A percentile compares a stretch with the other conserved stretches of the same genome.
Conservation (phyloP, 2,797 vertebrate species). For the Typhlichthys subterraneus region DNA sequence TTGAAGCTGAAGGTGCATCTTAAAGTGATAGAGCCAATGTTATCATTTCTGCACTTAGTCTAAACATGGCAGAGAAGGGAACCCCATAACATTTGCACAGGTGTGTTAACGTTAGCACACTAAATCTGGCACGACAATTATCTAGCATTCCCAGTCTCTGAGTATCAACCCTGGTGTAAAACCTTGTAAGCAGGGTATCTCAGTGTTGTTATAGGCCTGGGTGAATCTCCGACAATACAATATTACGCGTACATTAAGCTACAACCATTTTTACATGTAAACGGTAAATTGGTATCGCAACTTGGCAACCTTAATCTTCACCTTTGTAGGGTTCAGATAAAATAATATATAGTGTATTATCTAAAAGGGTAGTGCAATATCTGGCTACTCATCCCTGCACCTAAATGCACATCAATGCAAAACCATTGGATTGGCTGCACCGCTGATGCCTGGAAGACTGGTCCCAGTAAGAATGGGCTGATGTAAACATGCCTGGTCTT, state of each 20-base stretch:
- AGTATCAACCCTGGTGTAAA: slow-evolving; percentile 21
- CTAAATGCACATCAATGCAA: not conserved
- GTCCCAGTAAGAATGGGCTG: slow-evolving; percentile 69
- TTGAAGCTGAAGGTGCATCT: slow-evolving; percentile 23
- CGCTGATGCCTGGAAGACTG: slow-evolving; percentile 46
- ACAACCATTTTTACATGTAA: no score
- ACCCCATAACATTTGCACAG: slow-evolving; percentile 60
- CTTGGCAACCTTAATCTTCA: no score
- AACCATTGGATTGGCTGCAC: slow-evolving; percentile 28
- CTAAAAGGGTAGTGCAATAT: no score
- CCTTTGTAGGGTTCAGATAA: no score
- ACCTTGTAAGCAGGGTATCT: slow-evolving; percentile 11
- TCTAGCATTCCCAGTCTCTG: slow-evolving; percentile 40
- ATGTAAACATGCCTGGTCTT: slow-evolving; percentile 79
- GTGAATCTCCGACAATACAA: not conserved
- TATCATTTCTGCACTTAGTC: slow-evolving; percentile 61
- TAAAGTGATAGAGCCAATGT: slow-evolving; percentile 41
- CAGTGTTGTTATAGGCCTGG: slow-evolving; percentile 10
- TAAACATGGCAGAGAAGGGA: slow-evolving; percentile 63
- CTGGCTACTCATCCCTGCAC: not conserved
- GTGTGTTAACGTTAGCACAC: slow-evolving; percentile 69
- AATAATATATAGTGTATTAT: no score
- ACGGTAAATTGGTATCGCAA: no score
- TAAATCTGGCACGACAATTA: slow-evolving; percentile 54
- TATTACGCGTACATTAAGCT: not conserved